Conservation (phyloP, 2,888 invertebrate genomes). For the Drosophila monieri region DNA sequence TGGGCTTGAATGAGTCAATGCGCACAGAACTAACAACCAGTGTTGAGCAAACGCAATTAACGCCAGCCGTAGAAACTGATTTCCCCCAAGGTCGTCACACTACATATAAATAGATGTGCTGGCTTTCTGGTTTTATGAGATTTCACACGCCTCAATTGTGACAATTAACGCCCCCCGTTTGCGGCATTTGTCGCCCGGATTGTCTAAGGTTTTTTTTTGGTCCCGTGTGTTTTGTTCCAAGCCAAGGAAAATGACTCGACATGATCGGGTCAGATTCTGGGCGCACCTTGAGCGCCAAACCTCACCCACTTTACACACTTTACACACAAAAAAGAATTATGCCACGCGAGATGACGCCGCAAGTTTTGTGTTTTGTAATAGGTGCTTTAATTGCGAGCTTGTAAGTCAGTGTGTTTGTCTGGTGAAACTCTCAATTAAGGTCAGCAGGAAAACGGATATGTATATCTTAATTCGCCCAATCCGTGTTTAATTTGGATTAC, state of each 20-base stretch:
- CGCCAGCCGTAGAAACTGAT: constrained; percentile 44
- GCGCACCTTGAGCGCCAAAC: constrained; percentile 37
- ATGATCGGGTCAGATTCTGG: constrained; percentile 58
- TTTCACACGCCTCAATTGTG: constrained; percentile 79
- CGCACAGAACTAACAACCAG: constrained; percentile 53
- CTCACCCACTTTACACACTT: constrained; percentile 46
- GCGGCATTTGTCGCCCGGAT: constrained; percentile 26
- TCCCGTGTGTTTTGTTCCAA: constrained; percentile 39
- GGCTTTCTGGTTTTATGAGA: constrained; percentile 46
- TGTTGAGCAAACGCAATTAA: constrained; percentile 67
- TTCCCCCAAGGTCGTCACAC: constrained; percentile 63
- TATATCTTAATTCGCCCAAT: constrained; percentile 9
- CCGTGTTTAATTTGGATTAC: constrained; percentile 13
- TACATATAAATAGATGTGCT: constrained; percentile 38
- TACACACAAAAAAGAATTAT: constrained; percentile 60
- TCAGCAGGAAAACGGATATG: constrained; percentile 49
- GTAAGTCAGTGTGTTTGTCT: constrained; percentile 11
- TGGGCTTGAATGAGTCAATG: constrained; percentile 50
- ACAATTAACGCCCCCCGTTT: constrained; percentile 60
- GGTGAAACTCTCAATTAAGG: constrained; percentile 38
- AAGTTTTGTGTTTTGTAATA: constrained; percentile 42
- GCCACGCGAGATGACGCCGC: constrained; percentile 62
- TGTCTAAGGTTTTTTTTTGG: constrained; percentile 24
- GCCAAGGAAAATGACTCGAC: constrained; percentile 61
- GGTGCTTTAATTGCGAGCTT: constrained; percentile 37